Evolutionary conservation across 2,888 invertebrate species (phyloP), one percentile per base, ranked within the genome.

Genomic region (Tanytarsus gracilentus): DNA sequence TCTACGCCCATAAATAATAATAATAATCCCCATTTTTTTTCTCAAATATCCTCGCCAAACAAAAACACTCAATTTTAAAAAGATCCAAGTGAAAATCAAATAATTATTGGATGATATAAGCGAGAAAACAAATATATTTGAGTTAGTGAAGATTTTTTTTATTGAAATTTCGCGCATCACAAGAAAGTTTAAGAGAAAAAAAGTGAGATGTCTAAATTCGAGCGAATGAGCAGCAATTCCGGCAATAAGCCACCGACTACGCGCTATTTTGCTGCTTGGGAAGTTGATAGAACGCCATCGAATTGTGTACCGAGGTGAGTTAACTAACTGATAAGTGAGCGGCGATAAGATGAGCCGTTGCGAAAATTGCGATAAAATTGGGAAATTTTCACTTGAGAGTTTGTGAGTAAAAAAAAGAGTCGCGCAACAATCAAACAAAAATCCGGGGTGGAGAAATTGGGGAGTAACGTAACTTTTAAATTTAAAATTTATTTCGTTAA

Each of bases 201-300:
- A 58, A 56, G n/a, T 16, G 48, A 58, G 30, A 58, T 58, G 58
- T 58, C 58, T 29, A 58, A 58, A 23, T 58, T 58, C 8, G 58
- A 58, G 44, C 27, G 29, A 29, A 58, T 58, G 58, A 48, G 44
- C 5, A 58, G 40, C 48, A 48, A 27, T 48, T 36, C 36, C 6
- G 30, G 30, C 53, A 29, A 29, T 1, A 90, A 89, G 82, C 92
- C 92, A 74, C 92, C 95, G 76, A 93, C 95, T 69, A 98, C 98
- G 97, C 95, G 95, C 78, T 83, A 99, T 70, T 99, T 97, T 79
- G 98, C 98, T 67, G 95, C 97, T 69, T 97, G 97, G 96, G 96
- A 97, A 81, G 94, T 97, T 67, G 98, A 99, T 78, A 86, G 98
- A 75, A 96, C 97, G 65, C 93, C 97, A 66, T 88, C 97, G 66